phyloP scores from a whole-genome alignment of 2,113 vertebrate species.

The Eira barbara region DNA sequence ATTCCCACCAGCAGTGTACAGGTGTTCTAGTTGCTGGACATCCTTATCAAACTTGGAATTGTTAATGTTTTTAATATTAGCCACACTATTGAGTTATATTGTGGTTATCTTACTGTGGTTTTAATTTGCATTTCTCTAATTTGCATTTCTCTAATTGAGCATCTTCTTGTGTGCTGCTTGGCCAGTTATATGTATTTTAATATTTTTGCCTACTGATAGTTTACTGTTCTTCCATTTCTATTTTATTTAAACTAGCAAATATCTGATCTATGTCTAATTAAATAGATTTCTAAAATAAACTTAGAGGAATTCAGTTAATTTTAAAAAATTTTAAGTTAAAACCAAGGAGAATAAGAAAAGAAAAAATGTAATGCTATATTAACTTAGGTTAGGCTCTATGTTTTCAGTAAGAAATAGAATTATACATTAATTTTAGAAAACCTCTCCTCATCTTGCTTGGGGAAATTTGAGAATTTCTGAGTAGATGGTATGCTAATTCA shows the following conservation, averaged over 20 bases:
- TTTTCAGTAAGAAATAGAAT: slow-evolving; percentile 28
- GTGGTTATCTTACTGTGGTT: background rate
- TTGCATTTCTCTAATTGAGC: background rate
- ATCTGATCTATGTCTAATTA: background rate
- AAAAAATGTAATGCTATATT: background rate
- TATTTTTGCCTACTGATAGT: background rate
- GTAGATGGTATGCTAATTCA: background rate
- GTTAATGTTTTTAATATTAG: background rate
- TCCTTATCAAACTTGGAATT: background rate
- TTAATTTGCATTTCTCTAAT: background rate
- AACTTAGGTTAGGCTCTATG: background rate
- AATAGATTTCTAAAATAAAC: background rate
- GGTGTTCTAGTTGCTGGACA: background rate
- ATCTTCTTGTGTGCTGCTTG: background rate
- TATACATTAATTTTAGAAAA: background rate
- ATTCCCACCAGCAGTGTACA: background rate
- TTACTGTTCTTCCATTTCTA: slow-evolving; percentile 22
- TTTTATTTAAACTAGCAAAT: background rate
- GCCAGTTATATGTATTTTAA: background rate
- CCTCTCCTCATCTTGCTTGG: background rate
- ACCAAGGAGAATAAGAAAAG: background rate
- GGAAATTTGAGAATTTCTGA: background rate
- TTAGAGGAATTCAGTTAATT: background rate
- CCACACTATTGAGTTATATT: background rate
- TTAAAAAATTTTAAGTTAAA: background rate